Evolutionary conservation across 1,140 invertebrate genomes (phyloP).

Genomic region (Acromyrmex charruanus): DNA sequence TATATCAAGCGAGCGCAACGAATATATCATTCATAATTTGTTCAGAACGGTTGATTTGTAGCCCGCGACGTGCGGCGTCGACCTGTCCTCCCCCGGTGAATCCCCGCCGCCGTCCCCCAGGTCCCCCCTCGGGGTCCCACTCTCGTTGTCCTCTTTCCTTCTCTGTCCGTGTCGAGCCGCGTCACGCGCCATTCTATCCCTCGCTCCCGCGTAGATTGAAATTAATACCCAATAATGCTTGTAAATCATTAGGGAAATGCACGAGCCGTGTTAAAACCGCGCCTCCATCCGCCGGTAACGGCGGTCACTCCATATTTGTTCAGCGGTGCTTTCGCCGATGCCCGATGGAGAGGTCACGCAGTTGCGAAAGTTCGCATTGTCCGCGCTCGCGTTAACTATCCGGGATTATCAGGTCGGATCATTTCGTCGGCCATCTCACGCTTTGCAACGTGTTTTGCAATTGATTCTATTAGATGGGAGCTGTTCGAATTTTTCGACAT

Average conservation of each 20-base stretch:
- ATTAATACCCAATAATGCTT: constrained; percentile 86
- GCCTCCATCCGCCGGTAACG: constrained; percentile 74
- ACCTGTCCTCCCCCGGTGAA: constrained; percentile 75
- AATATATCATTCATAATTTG: constrained; percentile 87
- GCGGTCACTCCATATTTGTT: constrained; percentile 77
- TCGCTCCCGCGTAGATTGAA: constrained; percentile 83
- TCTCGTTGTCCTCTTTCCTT: too few species aligned
- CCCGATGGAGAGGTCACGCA: constrained; percentile 62
- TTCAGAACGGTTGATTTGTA: constrained; percentile 86
- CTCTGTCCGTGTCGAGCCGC: constrained; percentile 49
- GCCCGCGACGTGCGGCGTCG: constrained; percentile 83
- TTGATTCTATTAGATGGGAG: constrained; percentile 18
- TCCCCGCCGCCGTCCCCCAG: constrained; percentile 36
- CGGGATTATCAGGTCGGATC: constrained; percentile 54
- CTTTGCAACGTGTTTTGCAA: constrained; percentile 22
- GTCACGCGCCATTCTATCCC: constrained; percentile 79
- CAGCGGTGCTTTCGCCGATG: constrained; percentile 76
- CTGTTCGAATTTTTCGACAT: neutral
- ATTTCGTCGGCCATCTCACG: constrained; percentile 11
- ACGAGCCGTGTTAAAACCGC: constrained; percentile 81
- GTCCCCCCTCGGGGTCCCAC: too few species aligned
- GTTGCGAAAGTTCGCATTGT: constrained; percentile 58
- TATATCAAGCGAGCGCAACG: constrained; percentile 85
- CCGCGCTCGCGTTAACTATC: constrained; percentile 66
- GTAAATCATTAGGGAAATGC: constrained; percentile 85